A percentile compares a stretch with the other conserved stretches of the same genome.
phyloP scores from a whole-genome alignment of 1,140 invertebrate genomes.

The Metaphire vulgaris region DNA sequence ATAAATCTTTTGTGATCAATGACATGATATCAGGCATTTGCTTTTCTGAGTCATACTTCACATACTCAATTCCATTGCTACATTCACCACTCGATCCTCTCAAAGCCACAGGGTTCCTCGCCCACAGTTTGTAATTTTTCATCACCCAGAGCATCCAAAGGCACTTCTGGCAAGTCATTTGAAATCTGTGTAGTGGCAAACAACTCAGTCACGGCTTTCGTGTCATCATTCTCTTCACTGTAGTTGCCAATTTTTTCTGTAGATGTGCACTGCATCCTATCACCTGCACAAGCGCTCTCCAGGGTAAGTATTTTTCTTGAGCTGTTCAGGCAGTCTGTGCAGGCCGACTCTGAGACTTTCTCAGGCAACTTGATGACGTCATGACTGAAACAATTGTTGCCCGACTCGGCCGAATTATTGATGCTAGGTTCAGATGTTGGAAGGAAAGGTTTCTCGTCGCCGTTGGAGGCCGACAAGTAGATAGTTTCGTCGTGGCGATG shows the following conservation, averaged over 20 bases:
- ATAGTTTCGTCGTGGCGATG: not conserved
- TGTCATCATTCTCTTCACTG: not conserved
- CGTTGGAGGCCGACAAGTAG: not conserved
- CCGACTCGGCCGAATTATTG: not conserved
- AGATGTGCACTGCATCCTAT: not conserved
- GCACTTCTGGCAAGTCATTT: not conserved
- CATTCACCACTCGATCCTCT: not conserved
- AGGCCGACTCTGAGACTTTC: not conserved
- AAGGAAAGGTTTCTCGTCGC: not conserved
- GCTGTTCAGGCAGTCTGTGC: not conserved
- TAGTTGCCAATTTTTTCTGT: not conserved
- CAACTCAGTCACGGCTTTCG: not conserved
- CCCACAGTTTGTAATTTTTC: not conserved
- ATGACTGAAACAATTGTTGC: not conserved
- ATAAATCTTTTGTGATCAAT: conserved; percentile 96
- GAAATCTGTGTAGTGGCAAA: not conserved
- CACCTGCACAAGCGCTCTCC: too few species aligned
- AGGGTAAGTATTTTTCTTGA: not conserved
- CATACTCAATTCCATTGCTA: conserved; percentile 54
- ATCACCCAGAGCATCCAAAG: not conserved
- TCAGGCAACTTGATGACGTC: not conserved
- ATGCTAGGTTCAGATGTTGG: not conserved
- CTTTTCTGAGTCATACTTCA: conserved; percentile 76
- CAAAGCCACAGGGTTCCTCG: not conserved
- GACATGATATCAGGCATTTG: conserved; percentile 96